Base-by-base conservation (phyloP, 2,888 invertebrate genomes). In the Amphipyra tragopoginis region DNA sequence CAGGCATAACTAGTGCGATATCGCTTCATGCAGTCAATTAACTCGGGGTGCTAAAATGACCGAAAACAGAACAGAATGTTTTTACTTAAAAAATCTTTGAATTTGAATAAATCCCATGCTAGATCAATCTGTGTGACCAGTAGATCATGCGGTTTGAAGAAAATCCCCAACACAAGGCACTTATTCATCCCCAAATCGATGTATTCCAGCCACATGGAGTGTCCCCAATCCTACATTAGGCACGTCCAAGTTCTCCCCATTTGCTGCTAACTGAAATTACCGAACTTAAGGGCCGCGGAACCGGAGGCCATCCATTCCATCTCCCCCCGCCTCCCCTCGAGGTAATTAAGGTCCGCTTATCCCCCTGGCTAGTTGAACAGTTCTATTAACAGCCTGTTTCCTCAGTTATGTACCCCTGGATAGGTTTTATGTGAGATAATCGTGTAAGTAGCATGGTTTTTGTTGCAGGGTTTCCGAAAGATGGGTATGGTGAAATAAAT, bases 201-300 rank as follows among this genome's bases (percentile, higher is more conserved):
- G 60, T 68, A 69, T 71, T 42, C 62, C 62, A 65, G 57, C 59
- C 65, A 49, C 58, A 65, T 57, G 49, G 45, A 71, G 61, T 75
- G 70, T 75, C 73, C 70, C 72, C 67, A 71, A 75, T 77, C 57
- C 74, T 65, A 82, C 81, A 86, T 84, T 82, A 84, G 79, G 75
- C 81, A 81, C 82, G 82, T 76, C 66, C 77, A 77, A 82, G 69
- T 79, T 80, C 77, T 60, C 71, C 68, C 85, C 84, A 83, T 87
- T 90, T 85, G 82, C 80, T 75, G 80, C 81, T 86, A 82, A 87
- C 86, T 80, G 83, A 83, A 87, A 88, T 89, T 83, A 85, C 84
- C 73, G 77, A 88, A 86, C 84, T 86, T 86, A 80, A 84, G 84
- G 82, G 80, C 72, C 77, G 55, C 58, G 79, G 66, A 81, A 79